These are phyloP conservation scores for Ciconia maguari DNA, from an alignment of 2,113 vertebrate genomes.

Conservation along the genomic window DNA sequence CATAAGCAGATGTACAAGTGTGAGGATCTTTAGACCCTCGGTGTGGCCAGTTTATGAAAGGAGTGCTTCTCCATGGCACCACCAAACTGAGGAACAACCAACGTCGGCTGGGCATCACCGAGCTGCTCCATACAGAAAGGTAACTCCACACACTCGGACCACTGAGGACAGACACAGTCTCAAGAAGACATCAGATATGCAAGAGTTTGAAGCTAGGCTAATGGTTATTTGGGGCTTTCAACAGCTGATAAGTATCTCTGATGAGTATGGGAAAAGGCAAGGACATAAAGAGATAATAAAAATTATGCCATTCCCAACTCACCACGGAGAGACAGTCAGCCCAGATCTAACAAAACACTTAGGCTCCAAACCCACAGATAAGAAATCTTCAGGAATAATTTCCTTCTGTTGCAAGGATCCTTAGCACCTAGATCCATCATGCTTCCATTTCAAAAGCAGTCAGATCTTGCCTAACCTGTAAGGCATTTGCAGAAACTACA, in stretches of 20 bases:
- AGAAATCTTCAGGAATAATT: background rate
- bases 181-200: background rate
- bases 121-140: background rate
- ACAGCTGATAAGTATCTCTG: background rate
- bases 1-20: background rate
- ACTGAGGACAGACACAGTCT: fast-evolving
- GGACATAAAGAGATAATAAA: background rate
- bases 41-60: background rate
- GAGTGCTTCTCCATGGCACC: background rate
- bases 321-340: background rate
- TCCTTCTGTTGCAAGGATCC: background rate
- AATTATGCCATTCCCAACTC: background rate
- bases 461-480: background rate
- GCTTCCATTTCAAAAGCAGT: background rate
- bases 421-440: background rate
- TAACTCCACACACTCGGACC: background rate
- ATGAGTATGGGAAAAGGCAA: background rate
- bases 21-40: background rate
- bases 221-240: background rate
- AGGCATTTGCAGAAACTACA: background rate
- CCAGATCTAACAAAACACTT: background rate
- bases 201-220: background rate
- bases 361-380: background rate
- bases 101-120: background rate
- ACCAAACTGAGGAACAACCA: background rate